A percentile compares a stretch with the other conserved stretches of the same genome.
phyloP scores from a whole-genome alignment of 2,113 vertebrate species.

The Saguinus imperator region DNA sequence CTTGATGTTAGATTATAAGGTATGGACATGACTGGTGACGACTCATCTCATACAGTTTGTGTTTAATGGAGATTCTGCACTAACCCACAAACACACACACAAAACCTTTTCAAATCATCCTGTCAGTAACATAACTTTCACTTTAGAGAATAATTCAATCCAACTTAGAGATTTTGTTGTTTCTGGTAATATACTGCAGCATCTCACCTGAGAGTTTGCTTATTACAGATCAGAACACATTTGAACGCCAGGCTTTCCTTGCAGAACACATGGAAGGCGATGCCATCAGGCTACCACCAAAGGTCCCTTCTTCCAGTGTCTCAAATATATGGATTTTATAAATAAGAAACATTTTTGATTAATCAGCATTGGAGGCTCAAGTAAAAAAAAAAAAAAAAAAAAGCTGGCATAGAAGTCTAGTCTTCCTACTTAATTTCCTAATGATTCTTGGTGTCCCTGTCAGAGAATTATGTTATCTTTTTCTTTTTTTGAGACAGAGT shows the following conservation, averaged over 20 bases:
- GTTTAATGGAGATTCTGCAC: neutral
- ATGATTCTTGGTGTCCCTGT: neutral
- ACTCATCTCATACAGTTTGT: neutral
- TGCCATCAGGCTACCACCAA: neutral
- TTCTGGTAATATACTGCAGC: neutral
- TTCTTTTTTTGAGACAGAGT: too few species aligned
- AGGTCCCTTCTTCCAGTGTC: neutral
- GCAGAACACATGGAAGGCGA: neutral
- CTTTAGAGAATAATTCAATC: neutral
- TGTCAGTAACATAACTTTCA: neutral
- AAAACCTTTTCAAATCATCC: neutral
- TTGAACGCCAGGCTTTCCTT: neutral
- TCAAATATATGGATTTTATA: constrained; percentile 8
- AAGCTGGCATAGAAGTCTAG: neutral
- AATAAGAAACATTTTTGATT: constrained; percentile 40
- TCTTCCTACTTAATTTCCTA: neutral
- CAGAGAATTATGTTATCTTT: neutral
- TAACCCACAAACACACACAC: neutral
- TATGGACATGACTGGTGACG: neutral
- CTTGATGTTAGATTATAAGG: neutral
- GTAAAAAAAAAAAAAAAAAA: neutral
- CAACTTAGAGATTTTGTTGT: neutral
- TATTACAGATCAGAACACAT: neutral
- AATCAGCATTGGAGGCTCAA: constrained; percentile 16
- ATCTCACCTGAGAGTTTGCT: neutral